Conservation (phyloP, 2,888 invertebrate species). For the Drepana falcataria region DNA sequence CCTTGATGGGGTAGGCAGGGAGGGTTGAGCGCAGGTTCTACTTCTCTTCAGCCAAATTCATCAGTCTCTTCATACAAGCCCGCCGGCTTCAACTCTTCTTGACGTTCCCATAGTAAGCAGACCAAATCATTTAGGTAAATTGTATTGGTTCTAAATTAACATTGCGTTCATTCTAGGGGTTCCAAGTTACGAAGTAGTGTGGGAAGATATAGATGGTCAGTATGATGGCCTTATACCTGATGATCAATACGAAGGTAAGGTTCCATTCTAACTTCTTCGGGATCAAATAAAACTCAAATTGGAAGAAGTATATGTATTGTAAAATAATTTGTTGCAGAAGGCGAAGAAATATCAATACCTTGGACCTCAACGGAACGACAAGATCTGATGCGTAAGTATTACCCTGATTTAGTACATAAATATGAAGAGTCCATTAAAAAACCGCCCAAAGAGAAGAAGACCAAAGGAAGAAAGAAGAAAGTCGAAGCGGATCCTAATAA, state of each 20-base stretch:
- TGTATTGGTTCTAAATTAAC: no score
- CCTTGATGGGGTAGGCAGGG: no score
- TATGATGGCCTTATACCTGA: conserved; percentile 81
- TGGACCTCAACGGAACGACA: conserved; percentile 86
- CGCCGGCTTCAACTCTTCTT: no score
- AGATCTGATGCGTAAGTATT: conserved; percentile 79
- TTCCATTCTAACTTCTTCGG: neutral
- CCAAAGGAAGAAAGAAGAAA: conserved; percentile 39
- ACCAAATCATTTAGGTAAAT: no score
- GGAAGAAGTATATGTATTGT: neutral
- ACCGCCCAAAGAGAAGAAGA: conserved; percentile 65
- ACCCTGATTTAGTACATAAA: conserved; percentile 79
- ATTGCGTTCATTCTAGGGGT: conserved; percentile 63
- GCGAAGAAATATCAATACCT: conserved; percentile 69
- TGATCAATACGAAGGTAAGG: conserved; percentile 72
- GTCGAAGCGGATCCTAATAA: conserved; percentile 40
- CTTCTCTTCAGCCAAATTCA: no score
- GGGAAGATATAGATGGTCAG: conserved; percentile 79
- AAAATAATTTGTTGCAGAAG: conserved; percentile 25
- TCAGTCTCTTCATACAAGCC: no score
- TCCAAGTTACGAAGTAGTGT: conserved; percentile 84
- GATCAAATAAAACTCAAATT: neutral
- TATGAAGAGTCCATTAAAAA: conserved; percentile 79
- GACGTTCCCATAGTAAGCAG: no score
- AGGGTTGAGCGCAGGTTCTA: no score